Evolutionary conservation across 2,888 invertebrate species (phyloP).

Genomic region (Disparrhopalites patrizii): DNA sequence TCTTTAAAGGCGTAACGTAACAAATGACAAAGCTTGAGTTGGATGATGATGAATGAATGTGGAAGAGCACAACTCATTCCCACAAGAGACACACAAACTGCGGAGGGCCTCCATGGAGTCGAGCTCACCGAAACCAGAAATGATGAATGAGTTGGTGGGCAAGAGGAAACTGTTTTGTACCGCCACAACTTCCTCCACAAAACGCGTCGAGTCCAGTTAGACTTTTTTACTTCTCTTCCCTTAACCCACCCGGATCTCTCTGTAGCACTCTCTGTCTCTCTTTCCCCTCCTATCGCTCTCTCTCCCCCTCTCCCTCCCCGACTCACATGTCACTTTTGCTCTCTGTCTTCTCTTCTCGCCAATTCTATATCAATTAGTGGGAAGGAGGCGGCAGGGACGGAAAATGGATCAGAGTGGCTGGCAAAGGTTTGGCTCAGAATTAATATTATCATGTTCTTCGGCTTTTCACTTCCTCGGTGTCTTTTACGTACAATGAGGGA

Average conservation of each 20-base stretch:
- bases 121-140: conserved; percentile 8
- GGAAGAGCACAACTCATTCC: conserved; percentile 23
- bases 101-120: conserved; percentile 1
- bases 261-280: not conserved
- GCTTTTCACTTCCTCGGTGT: too few species aligned
- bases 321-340: conserved; percentile 1
- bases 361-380: too few species aligned
- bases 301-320: not conserved
- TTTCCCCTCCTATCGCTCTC: not conserved
- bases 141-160: conserved; percentile 25
- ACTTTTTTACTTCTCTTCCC: not conserved
- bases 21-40: conserved; percentile 18
- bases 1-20: conserved; percentile 8
- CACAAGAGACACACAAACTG: conserved; percentile 7
- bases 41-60: conserved; percentile 27
- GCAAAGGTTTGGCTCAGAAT: too few species aligned
- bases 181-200: conserved; percentile 19
- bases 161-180: conserved; percentile 25
- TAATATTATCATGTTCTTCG: too few species aligned
- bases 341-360: not conserved
- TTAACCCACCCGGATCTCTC: too few species aligned
- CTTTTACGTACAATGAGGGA: too few species aligned
- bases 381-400: too few species aligned
- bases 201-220: conserved; percentile 16
- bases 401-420: too few species aligned